Conservation (phyloP, 2,888 invertebrate species). For the Cantharis flavilabris region DNA sequence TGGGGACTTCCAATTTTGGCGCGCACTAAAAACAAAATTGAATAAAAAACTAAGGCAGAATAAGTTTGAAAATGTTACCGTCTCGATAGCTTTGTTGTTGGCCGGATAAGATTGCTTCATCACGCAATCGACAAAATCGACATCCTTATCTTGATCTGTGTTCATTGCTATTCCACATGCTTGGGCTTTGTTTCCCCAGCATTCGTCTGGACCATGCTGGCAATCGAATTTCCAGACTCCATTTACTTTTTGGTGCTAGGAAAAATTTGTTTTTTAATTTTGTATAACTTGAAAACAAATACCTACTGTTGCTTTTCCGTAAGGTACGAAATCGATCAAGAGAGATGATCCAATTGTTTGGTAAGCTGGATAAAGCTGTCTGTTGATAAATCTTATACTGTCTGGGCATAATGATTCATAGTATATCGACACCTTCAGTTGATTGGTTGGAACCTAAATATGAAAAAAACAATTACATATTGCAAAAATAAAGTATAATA, state of each 20-base stretch:
- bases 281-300: not conserved
- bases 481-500: no score
- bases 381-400: slow-evolving; percentile 55
- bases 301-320: slow-evolving; percentile 58
- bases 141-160: slow-evolving; percentile 29
- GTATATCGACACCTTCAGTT: slow-evolving; percentile 53
- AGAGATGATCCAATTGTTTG: slow-evolving; percentile 16
- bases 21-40: slow-evolving; percentile 51
- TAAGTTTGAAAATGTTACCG: slow-evolving; percentile 29
- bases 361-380: slow-evolving; percentile 52
- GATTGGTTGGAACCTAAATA: not conserved
- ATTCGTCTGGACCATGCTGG: slow-evolving; percentile 58
- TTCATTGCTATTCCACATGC: slow-evolving; percentile 56
- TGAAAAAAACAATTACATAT: not conserved
- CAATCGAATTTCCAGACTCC: slow-evolving; percentile 51
- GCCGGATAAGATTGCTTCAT: slow-evolving; percentile 46
- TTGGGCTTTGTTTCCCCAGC: slow-evolving; percentile 57
- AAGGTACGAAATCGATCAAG: slow-evolving; percentile 54
- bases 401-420: slow-evolving; percentile 61
- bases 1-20: slow-evolving; percentile 38
- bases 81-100: slow-evolving; percentile 27
- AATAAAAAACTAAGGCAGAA: not conserved
- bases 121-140: slow-evolving; percentile 53
- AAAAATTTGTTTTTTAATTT: not conserved
- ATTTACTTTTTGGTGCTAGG: slow-evolving; percentile 5